Evolutionary conservation across 2,888 invertebrate genomes (phyloP).

Genomic region (Lasius platythorax): DNA sequence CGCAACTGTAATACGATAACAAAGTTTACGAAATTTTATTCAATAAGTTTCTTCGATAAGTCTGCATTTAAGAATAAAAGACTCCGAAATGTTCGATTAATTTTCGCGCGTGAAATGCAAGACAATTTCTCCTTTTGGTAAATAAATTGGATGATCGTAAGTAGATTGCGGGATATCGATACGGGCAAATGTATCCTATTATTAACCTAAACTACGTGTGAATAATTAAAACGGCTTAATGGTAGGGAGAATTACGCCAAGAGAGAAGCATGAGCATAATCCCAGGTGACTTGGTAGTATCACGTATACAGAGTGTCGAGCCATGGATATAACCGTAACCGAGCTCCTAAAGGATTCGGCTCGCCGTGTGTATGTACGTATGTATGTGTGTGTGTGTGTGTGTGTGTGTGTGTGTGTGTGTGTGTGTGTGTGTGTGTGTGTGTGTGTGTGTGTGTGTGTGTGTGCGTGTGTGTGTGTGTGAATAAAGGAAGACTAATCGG

Average conservation of each 20-base stretch:
- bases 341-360: constrained; percentile 74
- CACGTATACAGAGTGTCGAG: constrained; percentile 59
- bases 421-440: constrained; percentile 62
- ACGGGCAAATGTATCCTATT: constrained; percentile 78
- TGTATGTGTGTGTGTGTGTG: constrained; percentile 61
- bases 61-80: background rate
- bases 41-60: background rate
- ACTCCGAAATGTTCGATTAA: background rate
- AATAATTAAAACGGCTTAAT: constrained; percentile 84
- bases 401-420: constrained; percentile 61
- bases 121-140: background rate
- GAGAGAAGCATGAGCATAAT: constrained; percentile 78
- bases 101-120: background rate
- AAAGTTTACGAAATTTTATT: background rate
- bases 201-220: constrained; percentile 83
- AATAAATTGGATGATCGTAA: constrained; percentile 51
- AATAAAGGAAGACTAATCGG: constrained; percentile 76
- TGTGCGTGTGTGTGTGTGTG: constrained; percentile 62
- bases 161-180: constrained; percentile 67
- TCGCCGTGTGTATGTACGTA: constrained; percentile 53
- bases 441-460: constrained; percentile 56
- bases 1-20: background rate
- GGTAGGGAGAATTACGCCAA: constrained; percentile 82
- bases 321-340: constrained; percentile 54
- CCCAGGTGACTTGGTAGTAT: constrained; percentile 78